phyloP scores from a whole-genome alignment of 1,140 invertebrate genomes.

The Drosophila melanica region DNA sequence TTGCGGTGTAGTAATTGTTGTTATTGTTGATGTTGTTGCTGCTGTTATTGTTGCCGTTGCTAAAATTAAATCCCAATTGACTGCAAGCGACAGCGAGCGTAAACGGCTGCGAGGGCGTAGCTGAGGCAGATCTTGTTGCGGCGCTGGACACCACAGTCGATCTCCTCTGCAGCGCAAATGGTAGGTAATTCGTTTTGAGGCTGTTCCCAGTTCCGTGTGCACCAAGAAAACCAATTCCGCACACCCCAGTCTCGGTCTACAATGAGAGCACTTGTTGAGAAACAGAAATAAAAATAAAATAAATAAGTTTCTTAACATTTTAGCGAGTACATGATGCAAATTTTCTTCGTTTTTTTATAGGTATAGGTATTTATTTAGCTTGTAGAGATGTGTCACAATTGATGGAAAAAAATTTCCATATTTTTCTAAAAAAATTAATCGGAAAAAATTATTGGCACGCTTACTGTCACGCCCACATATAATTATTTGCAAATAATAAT shows the following conservation, averaged over 20 bases:
- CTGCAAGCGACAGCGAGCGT: constrained; percentile 16
- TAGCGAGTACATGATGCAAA: constrained; percentile 38
- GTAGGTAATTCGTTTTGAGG: constrained; percentile 82
- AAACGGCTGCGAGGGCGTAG: constrained; percentile 19
- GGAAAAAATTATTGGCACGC: no score
- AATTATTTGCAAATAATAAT: no score
- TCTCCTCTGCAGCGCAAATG: constrained; percentile 72
- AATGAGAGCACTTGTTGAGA: constrained; percentile 38
- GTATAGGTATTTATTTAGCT: constrained; percentile 9
- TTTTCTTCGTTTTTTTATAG: constrained; percentile 2
- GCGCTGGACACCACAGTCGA: constrained; percentile 74
- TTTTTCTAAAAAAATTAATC: not conserved
- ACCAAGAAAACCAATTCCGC: constrained; percentile 20
- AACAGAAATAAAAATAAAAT: constrained; percentile 8
- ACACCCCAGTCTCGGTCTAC: constrained; percentile 16
- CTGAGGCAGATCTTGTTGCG: constrained; percentile 58
- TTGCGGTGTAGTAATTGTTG: constrained; percentile 6
- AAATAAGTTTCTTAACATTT: constrained; percentile 36
- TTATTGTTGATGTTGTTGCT: constrained; percentile 25
- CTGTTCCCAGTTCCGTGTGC: constrained; percentile 57
- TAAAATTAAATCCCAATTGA: constrained; percentile 33
- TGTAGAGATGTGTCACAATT: constrained; percentile 2
- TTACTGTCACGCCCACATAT: no score
- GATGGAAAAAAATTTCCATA: not conserved
- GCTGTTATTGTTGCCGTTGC: constrained; percentile 28